These are phyloP conservation scores for Oscheius myriophilus DNA, from an alignment of 2,888 invertebrate species.

Conservation along the genomic window DNA sequence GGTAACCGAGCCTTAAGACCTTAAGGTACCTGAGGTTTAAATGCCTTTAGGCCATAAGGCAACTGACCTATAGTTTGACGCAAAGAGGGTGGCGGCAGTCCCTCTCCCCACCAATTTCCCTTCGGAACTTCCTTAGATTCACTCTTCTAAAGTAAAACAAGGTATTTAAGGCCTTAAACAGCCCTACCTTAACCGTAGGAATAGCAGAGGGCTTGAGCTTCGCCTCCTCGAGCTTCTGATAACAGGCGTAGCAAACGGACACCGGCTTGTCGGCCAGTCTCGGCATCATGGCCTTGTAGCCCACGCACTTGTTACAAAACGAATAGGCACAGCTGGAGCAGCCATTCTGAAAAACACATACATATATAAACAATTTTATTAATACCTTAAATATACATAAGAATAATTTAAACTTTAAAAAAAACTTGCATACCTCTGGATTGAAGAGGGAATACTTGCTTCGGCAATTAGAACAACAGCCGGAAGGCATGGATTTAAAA, in stretches of 20 bases:
- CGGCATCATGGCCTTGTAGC: slow-evolving; percentile 54
- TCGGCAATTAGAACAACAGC: slow-evolving; percentile 52
- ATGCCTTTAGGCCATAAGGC: neutral
- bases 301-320: slow-evolving; percentile 65
- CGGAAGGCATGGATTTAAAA: slow-evolving; percentile 42
- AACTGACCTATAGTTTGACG: slow-evolving; percentile 28
- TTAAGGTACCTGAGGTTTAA: too few relatives aligned
- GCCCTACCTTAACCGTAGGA: neutral
- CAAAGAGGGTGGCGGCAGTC: slow-evolving; percentile 62
- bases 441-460: slow-evolving; percentile 54
- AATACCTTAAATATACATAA: too few relatives aligned
- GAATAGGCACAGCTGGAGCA: slow-evolving; percentile 64
- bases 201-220: slow-evolving; percentile 29
- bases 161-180: too few relatives aligned
- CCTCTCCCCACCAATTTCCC: slow-evolving; percentile 62
- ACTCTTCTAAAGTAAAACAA: neutral
- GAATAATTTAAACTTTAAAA: neutral
- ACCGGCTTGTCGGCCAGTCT: slow-evolving; percentile 56
- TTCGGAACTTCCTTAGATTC: neutral
- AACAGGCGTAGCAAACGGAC: slow-evolving; percentile 62
- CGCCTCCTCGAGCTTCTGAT: slow-evolving; percentile 39
- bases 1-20: too few relatives aligned
- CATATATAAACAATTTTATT: too few relatives aligned
- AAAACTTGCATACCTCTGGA: slow-evolving; percentile 42
- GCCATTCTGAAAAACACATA: slow-evolving; percentile 50